Percentiles rank a stretch among this genome's conserved stretches.
These are phyloP conservation scores for Drosophila limbata DNA, from an alignment of 2,888 invertebrate genomes.

Conservation along the genomic window DNA sequence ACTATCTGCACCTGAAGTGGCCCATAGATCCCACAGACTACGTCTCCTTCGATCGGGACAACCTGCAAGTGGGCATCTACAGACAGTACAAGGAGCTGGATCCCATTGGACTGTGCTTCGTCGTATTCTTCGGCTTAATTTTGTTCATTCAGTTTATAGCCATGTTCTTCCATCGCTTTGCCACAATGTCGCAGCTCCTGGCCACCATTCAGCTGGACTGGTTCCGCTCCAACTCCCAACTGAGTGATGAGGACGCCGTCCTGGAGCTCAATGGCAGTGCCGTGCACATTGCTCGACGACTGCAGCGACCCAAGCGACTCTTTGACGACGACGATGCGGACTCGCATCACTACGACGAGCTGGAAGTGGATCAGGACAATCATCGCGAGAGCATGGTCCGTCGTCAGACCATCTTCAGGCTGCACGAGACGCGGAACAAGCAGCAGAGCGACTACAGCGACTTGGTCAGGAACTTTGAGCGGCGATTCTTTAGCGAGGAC, in stretches of 20 bases:
- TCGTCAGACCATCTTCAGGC: conserved; percentile 82
- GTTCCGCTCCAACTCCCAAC: conserved; percentile 78
- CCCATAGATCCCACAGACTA: conserved; percentile 88
- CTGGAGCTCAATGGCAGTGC: conserved; percentile 87
- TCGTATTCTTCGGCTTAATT: conserved; percentile 90
- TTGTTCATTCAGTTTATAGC: conserved; percentile 90
- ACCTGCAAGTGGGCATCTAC: conserved; percentile 86
- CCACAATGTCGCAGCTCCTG: conserved; percentile 90
- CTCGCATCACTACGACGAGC: conserved; percentile 54
- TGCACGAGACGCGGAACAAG: conserved; percentile 80
- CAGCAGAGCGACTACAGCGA: conserved; percentile 82
- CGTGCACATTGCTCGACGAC: conserved; percentile 87
- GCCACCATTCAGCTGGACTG: conserved; percentile 88
- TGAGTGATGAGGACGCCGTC: conserved; percentile 85
- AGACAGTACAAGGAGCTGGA: conserved; percentile 89
- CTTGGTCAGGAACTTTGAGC: conserved; percentile 84
- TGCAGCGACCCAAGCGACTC: conserved; percentile 86
- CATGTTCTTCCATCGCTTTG: conserved; percentile 91
- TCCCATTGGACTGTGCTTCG: conserved; percentile 91
- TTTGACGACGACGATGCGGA: conserved; percentile 81
- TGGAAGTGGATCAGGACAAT: conserved; percentile 38
- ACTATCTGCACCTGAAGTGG: conserved; percentile 89
- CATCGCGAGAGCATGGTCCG: conserved; percentile 67
- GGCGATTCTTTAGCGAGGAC: conserved; percentile 82
- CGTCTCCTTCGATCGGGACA: conserved; percentile 85